Evolutionary conservation across 2,888 invertebrate genomes (phyloP).

Genomic region (Archips xylosteana): DNA sequence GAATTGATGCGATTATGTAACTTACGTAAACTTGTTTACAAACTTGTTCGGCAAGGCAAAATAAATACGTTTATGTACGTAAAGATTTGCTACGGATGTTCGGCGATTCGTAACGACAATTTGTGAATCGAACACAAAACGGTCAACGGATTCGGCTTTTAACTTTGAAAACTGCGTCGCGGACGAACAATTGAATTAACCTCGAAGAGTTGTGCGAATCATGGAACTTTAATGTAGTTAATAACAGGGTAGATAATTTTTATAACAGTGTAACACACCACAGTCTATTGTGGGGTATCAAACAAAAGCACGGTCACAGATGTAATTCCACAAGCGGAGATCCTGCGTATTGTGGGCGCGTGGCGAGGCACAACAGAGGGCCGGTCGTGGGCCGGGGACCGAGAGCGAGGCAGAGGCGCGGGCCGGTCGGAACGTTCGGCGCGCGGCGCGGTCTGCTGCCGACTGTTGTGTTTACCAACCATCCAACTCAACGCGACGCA

Average conservation of each 20-base stretch:
- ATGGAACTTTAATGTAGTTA: neutral
- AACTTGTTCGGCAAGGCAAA: conserved; percentile 45
- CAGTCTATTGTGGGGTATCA: conserved; percentile 17
- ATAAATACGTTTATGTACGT: conserved; percentile 32
- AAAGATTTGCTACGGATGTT: conserved; percentile 22
- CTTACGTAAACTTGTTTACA: conserved; percentile 54
- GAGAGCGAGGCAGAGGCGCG: conserved; percentile 43
- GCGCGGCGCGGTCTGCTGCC: conserved; percentile 66
- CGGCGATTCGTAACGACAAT: conserved; percentile 18
- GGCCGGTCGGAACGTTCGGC: conserved; percentile 60
- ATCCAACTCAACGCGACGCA: conserved; percentile 56
- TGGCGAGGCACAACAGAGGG: conserved; percentile 45
- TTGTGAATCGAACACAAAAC: conserved; percentile 12
- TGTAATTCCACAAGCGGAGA: conserved; percentile 59
- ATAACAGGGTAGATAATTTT: neutral
- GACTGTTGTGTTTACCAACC: conserved; percentile 67
- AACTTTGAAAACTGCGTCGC: neutral
- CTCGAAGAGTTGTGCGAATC: neutral
- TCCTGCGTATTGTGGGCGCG: conserved; percentile 73
- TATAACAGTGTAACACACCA: conserved; percentile 13
- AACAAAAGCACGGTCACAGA: conserved; percentile 43
- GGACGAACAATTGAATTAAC: neutral
- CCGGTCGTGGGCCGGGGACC: conserved; percentile 43
- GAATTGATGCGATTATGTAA: conserved; percentile 53
- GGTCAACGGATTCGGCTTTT: conserved; percentile 7